Evolutionary conservation across 1,140 invertebrate genomes (phyloP), one percentile per base, ranked within the genome.

Genomic region (Nephila pilipes): DNA sequence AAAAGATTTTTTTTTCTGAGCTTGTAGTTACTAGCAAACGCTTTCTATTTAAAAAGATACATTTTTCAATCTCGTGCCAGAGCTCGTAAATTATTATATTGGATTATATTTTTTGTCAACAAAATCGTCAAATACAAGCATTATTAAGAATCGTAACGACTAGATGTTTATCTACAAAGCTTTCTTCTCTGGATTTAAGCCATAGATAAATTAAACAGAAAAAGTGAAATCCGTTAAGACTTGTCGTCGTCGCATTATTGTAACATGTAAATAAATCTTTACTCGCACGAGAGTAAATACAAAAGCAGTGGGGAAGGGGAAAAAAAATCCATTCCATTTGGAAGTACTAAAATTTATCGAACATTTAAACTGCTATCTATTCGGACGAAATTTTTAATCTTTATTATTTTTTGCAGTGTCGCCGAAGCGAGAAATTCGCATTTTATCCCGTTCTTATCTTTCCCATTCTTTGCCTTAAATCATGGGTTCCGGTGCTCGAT

Each of bases 361-460:
- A 58, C 46, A 65, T 85, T 93, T 58, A 93, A 87, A 63, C 83
- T 38, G 54, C 85, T 85, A 92, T 92, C 58, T 87, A 54, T 80
- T 87, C 60, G 91, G 29, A 5, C 58, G 57, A 79, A 85, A 83
- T 93, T 85, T 92, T 87, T 87, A 93, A 87, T 81, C 36, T 93
- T 93, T 92, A 22, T 93, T 92, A 22, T 91, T 92, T 83, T 85
- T 55, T 83, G 25, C 81, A 54, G 29, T 63, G 46, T 20, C 55
- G 57, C n/a, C 63, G 65, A 58, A 54, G 91, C 83, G 83, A 36
- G 85, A 93, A 93, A 87, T 93, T 93, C 91, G 69, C 81, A 93
- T 93, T 87, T 93, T 85, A 92, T 93, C 57, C 69, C 18, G 63
- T 87, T 87, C 91, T 87, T 92, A 92, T 92, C 90, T 92, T 75